Conservation (phyloP, 37 sponge, comb jelly and placozoan genomes). For the Petrosia ficiformis region DNA sequence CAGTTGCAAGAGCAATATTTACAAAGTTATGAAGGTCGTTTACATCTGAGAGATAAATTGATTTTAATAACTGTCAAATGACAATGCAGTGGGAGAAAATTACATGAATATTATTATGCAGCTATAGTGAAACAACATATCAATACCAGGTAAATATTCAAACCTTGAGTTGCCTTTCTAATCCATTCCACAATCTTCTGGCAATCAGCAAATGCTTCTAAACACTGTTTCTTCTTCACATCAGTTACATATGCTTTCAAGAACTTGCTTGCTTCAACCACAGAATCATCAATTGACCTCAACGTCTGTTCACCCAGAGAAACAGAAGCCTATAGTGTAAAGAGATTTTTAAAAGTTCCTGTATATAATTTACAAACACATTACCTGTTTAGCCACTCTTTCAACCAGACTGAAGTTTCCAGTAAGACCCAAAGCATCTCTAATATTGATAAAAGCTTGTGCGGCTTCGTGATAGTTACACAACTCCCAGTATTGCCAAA, state of each 20-base stretch:
- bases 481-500: not conserved
- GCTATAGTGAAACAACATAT: not conserved
- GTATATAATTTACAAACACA: no score
- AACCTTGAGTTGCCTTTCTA: constrained; percentile 20
- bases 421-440: not conserved
- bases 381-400: constrained; percentile 24
- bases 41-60: constrained; percentile 23
- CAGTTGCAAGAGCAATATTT: constrained; percentile 51
- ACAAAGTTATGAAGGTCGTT: constrained; percentile 45
- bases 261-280: constrained; percentile 18
- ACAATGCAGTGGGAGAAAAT: not conserved
- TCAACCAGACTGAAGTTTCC: constrained; percentile 44
- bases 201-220: constrained; percentile 12
- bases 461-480: not conserved
- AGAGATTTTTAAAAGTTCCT: no score
- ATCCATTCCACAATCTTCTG: constrained; percentile 31
- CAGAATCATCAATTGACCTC: not conserved
- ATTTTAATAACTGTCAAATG: not conserved
- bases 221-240: constrained; percentile 5
- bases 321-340: no score
- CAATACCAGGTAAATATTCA: not conserved
- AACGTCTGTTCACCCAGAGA: constrained; percentile 25
- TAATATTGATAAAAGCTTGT: not conserved
- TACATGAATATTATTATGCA: not conserved
- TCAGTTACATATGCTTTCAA: constrained; percentile 6